Percentiles rank a stretch among this genome's conserved stretches.
phyloP scores from a whole-genome alignment of 2,888 invertebrate genomes.

The Agonopterix arenella region DNA sequence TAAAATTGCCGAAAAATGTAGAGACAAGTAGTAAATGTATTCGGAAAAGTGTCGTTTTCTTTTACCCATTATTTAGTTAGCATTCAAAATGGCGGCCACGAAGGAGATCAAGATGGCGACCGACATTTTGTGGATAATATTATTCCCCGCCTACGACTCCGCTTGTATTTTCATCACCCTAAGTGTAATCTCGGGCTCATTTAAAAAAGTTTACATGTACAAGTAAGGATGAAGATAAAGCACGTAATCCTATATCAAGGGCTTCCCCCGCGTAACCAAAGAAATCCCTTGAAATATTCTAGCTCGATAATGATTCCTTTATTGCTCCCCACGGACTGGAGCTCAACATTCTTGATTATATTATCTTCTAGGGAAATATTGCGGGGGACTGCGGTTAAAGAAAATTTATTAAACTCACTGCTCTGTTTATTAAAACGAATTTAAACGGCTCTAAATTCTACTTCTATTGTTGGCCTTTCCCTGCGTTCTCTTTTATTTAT shows the following conservation, averaged over 20 bases:
- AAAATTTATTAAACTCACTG: slow-evolving; percentile 29
- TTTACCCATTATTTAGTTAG: too few species aligned
- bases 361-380: slow-evolving; percentile 31
- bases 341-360: slow-evolving; percentile 35
- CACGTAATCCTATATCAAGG: slow-evolving; percentile 11
- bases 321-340: slow-evolving; percentile 24
- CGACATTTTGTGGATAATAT: too few species aligned
- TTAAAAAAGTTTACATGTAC: too few species aligned
- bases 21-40: too few species aligned
- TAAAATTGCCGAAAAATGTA: too few species aligned
- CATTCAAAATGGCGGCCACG: too few species aligned
- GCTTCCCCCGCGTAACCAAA: slow-evolving; percentile 21
- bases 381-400: slow-evolving; percentile 24
- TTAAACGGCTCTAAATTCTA: slow-evolving; percentile 24
- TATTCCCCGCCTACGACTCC: too few species aligned
- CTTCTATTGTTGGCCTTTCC: slow-evolving; percentile 14
- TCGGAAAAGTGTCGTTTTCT: too few species aligned
- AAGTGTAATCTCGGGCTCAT: too few species aligned
- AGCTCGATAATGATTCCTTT: slow-evolving; percentile 35
- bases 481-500: background rate
- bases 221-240: background rate
- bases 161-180: too few species aligned
- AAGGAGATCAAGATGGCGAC: too few species aligned
- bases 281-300: slow-evolving; percentile 27
- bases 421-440: slow-evolving; percentile 33